Percentiles rank a stretch among this genome's conserved stretches.
Evolutionary conservation across 2,797 vertebrate species (phyloP).

Genomic region (Hippoglossus hippoglossus): DNA sequence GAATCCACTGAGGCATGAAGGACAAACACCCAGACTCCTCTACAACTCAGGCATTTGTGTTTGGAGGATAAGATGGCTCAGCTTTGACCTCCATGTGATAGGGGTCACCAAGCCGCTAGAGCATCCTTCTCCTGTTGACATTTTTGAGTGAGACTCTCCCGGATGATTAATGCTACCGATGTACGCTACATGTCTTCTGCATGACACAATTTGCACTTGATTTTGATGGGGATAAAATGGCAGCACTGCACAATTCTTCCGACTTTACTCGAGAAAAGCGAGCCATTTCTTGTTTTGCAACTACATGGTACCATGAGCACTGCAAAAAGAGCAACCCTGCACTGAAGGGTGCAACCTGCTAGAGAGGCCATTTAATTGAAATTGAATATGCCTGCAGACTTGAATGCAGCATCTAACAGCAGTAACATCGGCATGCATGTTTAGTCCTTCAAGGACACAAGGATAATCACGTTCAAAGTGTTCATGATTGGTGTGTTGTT

Average conservation of each 20-base stretch:
- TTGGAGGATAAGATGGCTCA: constrained; percentile 57
- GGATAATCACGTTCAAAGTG: constrained; percentile 36
- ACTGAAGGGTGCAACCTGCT: constrained; percentile 7
- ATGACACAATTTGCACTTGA: background rate
- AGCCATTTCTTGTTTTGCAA: constrained; percentile 14
- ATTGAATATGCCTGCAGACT: constrained; percentile 24
- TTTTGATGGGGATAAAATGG: constrained; percentile 43
- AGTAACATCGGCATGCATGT: constrained; percentile 34
- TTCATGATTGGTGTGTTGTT: constrained; percentile 37
- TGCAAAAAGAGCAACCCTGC: constrained; percentile 2
- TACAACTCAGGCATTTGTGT: constrained; percentile 46
- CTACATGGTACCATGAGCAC: background rate
- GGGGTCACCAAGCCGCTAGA: constrained; percentile 54
- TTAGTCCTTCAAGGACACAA: constrained; percentile 37
- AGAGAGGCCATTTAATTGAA: constrained; percentile 4
- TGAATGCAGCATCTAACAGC: constrained; percentile 18
- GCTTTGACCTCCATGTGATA: constrained; percentile 58
- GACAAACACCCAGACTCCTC: constrained; percentile 67
- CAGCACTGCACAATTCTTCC: constrained; percentile 5
- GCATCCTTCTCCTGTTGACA: constrained; percentile 51
- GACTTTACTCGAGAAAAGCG: background rate
- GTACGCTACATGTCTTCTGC: constrained; percentile 27
- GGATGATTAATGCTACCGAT: constrained; percentile 23
- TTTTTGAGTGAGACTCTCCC: constrained; percentile 30
- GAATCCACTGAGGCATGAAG: constrained; percentile 80